A percentile compares a stretch with the other conserved stretches of the same genome.
These are phyloP conservation scores for Hirtodrosophila alboralis DNA, from an alignment of 2,888 invertebrate genomes.

Conservation along the genomic window DNA sequence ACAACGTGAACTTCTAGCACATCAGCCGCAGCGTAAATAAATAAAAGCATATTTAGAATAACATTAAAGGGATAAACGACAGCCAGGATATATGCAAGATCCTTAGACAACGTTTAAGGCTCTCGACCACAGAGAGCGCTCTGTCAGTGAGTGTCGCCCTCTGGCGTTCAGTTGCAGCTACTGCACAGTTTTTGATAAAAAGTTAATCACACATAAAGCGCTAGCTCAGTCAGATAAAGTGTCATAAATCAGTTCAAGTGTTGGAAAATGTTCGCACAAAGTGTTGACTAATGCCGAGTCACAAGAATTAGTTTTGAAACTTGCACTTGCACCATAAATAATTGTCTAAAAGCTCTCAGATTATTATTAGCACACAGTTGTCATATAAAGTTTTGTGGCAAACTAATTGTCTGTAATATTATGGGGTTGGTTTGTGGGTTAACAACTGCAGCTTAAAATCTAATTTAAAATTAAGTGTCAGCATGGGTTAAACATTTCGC, in stretches of 20 bases:
- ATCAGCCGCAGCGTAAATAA: slow-evolving; percentile 65
- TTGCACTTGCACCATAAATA: slow-evolving; percentile 60
- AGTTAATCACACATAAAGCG: slow-evolving; percentile 55
- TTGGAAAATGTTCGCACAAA: slow-evolving; percentile 44
- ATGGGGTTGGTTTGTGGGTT: slow-evolving; percentile 50
- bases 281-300: slow-evolving; percentile 59
- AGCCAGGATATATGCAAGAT: slow-evolving; percentile 18
- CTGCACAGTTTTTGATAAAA: slow-evolving; percentile 40
- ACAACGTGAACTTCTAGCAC: slow-evolving; percentile 38
- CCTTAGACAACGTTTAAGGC: slow-evolving; percentile 12
- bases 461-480: slow-evolving; percentile 21
- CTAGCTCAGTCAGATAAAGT: slow-evolving; percentile 47
- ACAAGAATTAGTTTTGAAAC: slow-evolving; percentile 43
- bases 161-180: slow-evolving; percentile 13
- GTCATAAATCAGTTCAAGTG: slow-evolving; percentile 65
- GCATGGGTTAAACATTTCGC: neutral
- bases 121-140: no score
- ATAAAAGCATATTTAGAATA: slow-evolving; percentile 71
- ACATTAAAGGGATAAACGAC: slow-evolving; percentile 42
- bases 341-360: slow-evolving; percentile 62
- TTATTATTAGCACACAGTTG: slow-evolving; percentile 61
- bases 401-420: slow-evolving; percentile 65
- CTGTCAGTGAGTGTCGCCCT: slow-evolving; percentile 16
- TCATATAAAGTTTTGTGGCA: slow-evolving; percentile 45
- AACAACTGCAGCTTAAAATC: slow-evolving; percentile 25